Evolutionary conservation across 2,888 invertebrate species (phyloP).

Genomic region (Amblyteles armatorius): DNA sequence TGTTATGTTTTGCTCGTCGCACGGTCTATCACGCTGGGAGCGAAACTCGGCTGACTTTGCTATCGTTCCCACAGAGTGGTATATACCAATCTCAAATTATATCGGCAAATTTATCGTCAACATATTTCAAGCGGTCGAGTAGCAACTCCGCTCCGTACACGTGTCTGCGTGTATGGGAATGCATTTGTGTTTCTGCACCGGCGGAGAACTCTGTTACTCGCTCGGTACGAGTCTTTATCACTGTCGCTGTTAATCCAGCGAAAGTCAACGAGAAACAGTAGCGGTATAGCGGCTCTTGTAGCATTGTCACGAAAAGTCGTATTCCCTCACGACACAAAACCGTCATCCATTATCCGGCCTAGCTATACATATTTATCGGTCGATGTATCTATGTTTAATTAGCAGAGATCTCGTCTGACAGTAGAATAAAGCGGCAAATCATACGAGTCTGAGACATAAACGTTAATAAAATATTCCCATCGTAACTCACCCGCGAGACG

Average conservation of each 20-base stretch:
- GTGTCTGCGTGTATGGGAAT: not conserved
- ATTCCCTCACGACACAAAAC: conserved; percentile 3
- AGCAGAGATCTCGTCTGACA: not conserved
- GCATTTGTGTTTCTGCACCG: conserved; percentile 35
- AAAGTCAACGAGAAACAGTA: conserved; percentile 47
- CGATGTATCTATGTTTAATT: conserved; percentile 23
- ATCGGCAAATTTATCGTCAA: conserved; percentile 67
- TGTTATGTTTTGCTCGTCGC: conserved; percentile 50
- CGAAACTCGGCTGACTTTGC: conserved; percentile 28
- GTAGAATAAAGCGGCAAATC: conserved; percentile 6
- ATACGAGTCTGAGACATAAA: not conserved
- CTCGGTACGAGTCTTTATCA: conserved; percentile 51
- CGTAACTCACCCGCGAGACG: conserved; percentile 6
- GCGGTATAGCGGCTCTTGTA: not conserved
- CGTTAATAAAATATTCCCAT: conserved; percentile 17
- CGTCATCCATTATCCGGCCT: conserved; percentile 21
- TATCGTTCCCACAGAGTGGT: conserved; percentile 29
- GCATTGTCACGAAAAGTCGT: conserved; percentile 51
- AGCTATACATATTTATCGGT: conserved; percentile 6
- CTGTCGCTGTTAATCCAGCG: conserved; percentile 60
- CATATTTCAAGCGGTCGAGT: conserved; percentile 58
- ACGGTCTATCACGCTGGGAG: conserved; percentile 43
- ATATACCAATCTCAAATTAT: conserved; percentile 65
- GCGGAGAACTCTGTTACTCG: conserved; percentile 12
- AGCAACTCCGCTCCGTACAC: not conserved